phyloP scores from a whole-genome alignment of 35 echinoderm and acorn worm species.

The Acanthaster planci region DNA sequence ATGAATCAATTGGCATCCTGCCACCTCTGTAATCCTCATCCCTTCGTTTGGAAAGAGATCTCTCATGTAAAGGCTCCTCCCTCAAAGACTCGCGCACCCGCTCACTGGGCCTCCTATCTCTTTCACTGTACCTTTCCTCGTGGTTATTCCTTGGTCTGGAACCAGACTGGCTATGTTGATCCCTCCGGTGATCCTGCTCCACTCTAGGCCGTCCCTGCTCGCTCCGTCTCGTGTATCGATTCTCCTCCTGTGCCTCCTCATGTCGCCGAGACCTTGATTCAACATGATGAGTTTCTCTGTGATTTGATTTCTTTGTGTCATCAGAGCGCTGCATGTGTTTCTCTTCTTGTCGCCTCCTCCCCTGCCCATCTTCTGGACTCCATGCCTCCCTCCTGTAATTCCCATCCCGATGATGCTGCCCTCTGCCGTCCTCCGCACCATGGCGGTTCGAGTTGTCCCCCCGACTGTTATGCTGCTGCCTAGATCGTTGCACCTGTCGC shows the following conservation, averaged over 20 bases:
- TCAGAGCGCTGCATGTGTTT: constrained; percentile 13
- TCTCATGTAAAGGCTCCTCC: not conserved
- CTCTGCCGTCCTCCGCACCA: not conserved
- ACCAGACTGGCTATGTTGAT: not conserved
- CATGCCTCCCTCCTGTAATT: constrained; percentile 2
- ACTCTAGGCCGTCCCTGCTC: too few species aligned
- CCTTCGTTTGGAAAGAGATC: not conserved
- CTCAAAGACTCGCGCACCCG: not conserved
- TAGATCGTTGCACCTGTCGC: not conserved
- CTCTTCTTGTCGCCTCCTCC: constrained; percentile 12
- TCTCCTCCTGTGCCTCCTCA: not conserved
- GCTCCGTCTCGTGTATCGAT: too few species aligned
- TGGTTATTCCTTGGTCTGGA: not conserved
- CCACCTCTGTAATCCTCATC: not conserved
- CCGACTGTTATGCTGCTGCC: not conserved
- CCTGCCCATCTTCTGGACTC: constrained; percentile 13
- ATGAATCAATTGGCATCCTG: not conserved
- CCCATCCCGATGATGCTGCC: not conserved
- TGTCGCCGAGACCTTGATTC: not conserved
- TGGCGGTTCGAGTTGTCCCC: not conserved
- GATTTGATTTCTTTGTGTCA: not conserved
- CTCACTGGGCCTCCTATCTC: not conserved
- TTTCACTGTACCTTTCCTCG: not conserved
- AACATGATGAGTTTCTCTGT: not conserved
- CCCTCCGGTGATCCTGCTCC: not conserved